Percentiles rank a stretch among this genome's conserved stretches.
Evolutionary conservation across 1,140 invertebrate genomes (phyloP).

Genomic region (Teleopsis dalmanni): DNA sequence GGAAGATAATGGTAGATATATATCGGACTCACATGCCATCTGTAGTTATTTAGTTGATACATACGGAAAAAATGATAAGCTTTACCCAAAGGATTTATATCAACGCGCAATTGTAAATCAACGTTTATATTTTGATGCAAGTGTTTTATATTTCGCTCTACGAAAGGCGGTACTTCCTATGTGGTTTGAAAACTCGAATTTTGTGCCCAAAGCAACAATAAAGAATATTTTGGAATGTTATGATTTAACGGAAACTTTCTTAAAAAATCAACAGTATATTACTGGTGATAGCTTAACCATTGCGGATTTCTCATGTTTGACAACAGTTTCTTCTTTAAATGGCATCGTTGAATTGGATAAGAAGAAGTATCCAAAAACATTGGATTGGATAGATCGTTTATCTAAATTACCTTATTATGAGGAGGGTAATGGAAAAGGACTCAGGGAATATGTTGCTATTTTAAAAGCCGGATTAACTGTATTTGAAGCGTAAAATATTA

Average conservation of each 20-base stretch:
- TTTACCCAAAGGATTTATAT: constrained; percentile 52
- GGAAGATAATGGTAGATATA: constrained; percentile 24
- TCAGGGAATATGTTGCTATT: constrained; percentile 34
- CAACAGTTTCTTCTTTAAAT: constrained; percentile 38
- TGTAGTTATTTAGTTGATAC: constrained; percentile 50
- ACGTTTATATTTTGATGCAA: constrained; percentile 53
- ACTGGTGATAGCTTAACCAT: constrained; percentile 51
- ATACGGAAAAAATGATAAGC: constrained; percentile 49
- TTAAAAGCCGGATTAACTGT: constrained; percentile 8
- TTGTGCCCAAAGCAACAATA: constrained; percentile 21
- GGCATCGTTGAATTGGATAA: constrained; percentile 26
- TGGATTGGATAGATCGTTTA: constrained; percentile 31
- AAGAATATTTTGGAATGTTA: constrained; percentile 45
- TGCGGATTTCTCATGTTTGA: constrained; percentile 49
- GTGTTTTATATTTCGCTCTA: constrained; percentile 51
- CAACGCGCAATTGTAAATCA: constrained; percentile 49
- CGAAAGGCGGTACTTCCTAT: constrained; percentile 43
- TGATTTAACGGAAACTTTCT: constrained; percentile 45
- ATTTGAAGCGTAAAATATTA: background rate
- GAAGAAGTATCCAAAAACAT: constrained; percentile 26
- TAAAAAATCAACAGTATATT: constrained; percentile 45
- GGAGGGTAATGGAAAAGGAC: constrained; percentile 30
- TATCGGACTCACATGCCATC: constrained; percentile 43
- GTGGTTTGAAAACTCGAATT: constrained; percentile 37
- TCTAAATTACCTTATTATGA: constrained; percentile 37